These are phyloP conservation scores for Marasmarcha lunaedactyla DNA, from an alignment of 2,888 invertebrate species.

Conservation along the genomic window DNA sequence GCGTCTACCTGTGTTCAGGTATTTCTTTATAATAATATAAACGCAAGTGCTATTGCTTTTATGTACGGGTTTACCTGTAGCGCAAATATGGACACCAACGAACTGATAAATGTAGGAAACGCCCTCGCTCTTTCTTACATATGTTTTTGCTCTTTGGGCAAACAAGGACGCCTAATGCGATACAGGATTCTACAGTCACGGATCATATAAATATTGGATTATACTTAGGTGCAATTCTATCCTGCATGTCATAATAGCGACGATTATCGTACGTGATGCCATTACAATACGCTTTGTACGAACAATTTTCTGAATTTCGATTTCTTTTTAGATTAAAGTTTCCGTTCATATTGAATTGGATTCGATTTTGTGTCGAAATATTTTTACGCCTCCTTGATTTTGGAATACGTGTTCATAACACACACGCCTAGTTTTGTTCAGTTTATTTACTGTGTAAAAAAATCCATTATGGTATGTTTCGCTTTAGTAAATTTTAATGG, in stretches of 20 bases:
- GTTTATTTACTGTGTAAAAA: conserved; percentile 14
- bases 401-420: conserved; percentile 23
- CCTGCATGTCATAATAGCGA: conserved; percentile 64
- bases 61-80: conserved; percentile 60
- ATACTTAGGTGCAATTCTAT: conserved; percentile 63
- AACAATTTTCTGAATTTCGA: conserved; percentile 49
- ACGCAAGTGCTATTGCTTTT: conserved; percentile 36
- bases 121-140: neutral
- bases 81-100: conserved; percentile 55
- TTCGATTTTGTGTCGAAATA: conserved; percentile 32
- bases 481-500: too few relatives aligned
- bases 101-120: conserved; percentile 17
- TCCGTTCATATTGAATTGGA: conserved; percentile 41
- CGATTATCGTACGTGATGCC: conserved; percentile 67
- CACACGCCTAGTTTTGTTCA: conserved; percentile 16
- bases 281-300: conserved; percentile 55
- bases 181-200: conserved; percentile 33
- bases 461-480: neutral
- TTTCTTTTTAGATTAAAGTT: conserved; percentile 55
- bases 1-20: conserved; percentile 54
- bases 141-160: neutral
- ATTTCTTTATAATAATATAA: conserved; percentile 56
- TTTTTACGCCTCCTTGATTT: conserved; percentile 45
- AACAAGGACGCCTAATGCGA: conserved; percentile 19
- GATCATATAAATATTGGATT: conserved; percentile 67